These are phyloP conservation scores for Craseonycteris thonglongyai DNA, from an alignment of 2,113 vertebrate genomes.

Conservation along the genomic window DNA sequence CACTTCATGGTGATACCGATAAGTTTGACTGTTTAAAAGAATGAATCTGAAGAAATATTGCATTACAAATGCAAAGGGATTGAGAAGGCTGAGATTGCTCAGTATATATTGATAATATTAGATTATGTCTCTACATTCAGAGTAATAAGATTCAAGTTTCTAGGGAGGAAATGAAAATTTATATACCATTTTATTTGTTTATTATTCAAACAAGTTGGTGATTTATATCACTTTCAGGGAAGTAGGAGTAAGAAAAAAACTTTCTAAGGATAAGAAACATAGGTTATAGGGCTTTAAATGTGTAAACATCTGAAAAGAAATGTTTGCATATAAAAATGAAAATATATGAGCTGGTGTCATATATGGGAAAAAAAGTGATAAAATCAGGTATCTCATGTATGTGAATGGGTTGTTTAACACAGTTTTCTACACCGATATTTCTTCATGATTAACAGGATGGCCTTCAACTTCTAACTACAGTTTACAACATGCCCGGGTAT, in stretches of 20 bases:
- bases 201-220: constrained; percentile 69
- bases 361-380: background rate
- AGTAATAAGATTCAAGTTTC: constrained; percentile 71
- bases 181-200: constrained; percentile 70
- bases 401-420: background rate
- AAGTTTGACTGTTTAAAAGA: constrained; percentile 46
- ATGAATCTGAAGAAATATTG: constrained; percentile 66
- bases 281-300: background rate
- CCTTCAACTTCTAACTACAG: background rate
- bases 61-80: constrained; percentile 67
- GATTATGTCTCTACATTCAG: constrained; percentile 56
- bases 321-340: background rate
- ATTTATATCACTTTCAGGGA: constrained; percentile 59
- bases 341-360: background rate
- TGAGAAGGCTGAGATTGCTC: constrained; percentile 48
- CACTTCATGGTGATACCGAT: constrained; percentile 2
- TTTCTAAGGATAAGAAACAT: constrained; percentile 2
- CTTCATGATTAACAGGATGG: background rate
- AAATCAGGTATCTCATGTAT: background rate
- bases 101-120: constrained; percentile 62
- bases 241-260: constrained; percentile 43
- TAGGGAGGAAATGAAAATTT: constrained; percentile 66
- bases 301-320: background rate
- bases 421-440: background rate
- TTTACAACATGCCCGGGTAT: background rate